These are phyloP conservation scores for Ceratotherium simum DNA, from an alignment of 2,113 vertebrate species.

Conservation along the genomic window DNA sequence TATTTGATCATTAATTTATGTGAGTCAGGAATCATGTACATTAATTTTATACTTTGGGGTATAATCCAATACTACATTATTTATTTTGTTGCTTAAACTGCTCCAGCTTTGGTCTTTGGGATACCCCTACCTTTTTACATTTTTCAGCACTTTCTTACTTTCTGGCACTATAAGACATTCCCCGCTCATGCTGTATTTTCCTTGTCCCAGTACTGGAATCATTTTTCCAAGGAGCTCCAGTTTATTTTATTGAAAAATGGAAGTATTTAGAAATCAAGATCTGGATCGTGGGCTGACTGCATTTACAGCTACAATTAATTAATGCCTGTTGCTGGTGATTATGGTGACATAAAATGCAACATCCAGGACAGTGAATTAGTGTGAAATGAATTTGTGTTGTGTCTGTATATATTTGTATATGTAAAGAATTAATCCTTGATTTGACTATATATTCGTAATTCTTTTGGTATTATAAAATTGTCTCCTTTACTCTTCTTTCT, in stretches of 20 bases:
- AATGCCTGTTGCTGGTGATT: neutral
- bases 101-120: neutral
- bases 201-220: neutral
- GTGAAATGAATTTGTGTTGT: neutral
- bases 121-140: neutral
- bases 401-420: neutral
- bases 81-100: neutral
- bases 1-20: neutral
- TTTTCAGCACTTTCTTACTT: neutral
- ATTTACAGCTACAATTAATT: neutral
- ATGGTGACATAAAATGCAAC: neutral
- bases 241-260: neutral
- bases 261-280: constrained; percentile 20
- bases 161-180: neutral
- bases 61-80: neutral
- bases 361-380: neutral
- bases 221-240: neutral
- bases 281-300: neutral
- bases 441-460: neutral
- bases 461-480: neutral
- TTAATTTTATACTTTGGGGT: neutral
- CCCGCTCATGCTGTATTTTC: neutral
- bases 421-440: neutral
- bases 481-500: neutral
- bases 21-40: neutral